phyloP scores from a whole-genome alignment of 2,113 vertebrate species.

The Xenus cinereus region DNA sequence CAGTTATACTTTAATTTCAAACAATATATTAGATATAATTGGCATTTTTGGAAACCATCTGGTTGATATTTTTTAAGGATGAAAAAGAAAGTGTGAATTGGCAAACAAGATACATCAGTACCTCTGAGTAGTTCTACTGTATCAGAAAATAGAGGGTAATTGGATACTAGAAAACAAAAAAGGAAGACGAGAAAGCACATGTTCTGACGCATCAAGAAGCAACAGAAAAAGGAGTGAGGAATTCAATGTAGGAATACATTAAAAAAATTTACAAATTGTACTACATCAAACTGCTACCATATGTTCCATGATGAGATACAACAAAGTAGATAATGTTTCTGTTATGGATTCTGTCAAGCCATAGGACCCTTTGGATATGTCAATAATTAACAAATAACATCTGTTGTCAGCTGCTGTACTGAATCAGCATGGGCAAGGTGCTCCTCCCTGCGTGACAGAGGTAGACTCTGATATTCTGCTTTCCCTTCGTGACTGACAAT shows the following conservation, averaged over 20 bases:
- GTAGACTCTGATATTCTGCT: background rate
- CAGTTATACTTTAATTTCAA: conserved; percentile 13
- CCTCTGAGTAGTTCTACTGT: background rate
- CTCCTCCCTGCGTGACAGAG: background rate
- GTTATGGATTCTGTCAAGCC: background rate
- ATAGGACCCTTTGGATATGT: conserved; percentile 20
- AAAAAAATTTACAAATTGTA: background rate
- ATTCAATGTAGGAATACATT: background rate
- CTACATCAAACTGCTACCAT: background rate
- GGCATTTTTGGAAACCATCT: conserved; percentile 37
- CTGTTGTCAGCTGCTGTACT: conserved; percentile 45
- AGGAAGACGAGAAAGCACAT: background rate
- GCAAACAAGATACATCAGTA: background rate
- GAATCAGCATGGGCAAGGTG: background rate
- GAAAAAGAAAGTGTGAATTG: background rate
- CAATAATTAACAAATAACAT: conserved; percentile 55
- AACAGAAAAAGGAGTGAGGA: background rate
- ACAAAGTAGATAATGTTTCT: conserved; percentile 1
- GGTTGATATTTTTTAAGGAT: background rate
- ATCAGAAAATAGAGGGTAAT: background rate
- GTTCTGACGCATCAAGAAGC: background rate
- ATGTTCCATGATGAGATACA: conserved; percentile 6
- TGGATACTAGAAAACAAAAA: background rate
- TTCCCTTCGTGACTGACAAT: background rate
- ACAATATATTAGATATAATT: conserved; percentile 6